Evolutionary conservation across 2,797 vertebrate species (phyloP), one percentile per base, ranked within the genome.

Genomic region (Myotis findleyi): DNA sequence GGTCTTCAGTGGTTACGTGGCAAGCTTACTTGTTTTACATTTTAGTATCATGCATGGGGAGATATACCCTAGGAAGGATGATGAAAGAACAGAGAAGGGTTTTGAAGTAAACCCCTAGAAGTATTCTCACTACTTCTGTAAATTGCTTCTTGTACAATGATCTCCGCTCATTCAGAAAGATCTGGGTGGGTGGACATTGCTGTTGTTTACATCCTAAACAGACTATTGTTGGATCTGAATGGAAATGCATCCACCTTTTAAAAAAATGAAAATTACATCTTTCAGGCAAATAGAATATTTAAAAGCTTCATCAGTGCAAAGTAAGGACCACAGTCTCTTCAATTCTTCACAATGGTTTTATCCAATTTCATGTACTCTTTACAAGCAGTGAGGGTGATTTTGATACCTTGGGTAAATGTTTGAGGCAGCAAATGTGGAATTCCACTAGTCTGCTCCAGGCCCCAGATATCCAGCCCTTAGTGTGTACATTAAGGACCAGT

Each of bases 131-230:
- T 72, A 33, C 30, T 76, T 92, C 51, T 72, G 4, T 49, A 92
- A 64, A 73, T 49, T 49, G 41, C 30, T 47, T 75, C 66, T 75
- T 77, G 72, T 38, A 64, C 21, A 69, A 4, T 8, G n/a, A 83
- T 81, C 53, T 94, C 51, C 51, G 27, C 23, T 73, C 38, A 68
- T 12, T 69, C 49, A 55, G 55, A 86, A 68, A 75, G 25, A 75
- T 62, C 4, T 10, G 25, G 57, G n/a, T 80, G 20, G 36, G 27
- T 77, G n/a, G 38, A 82, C 55, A 41, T 17, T 72, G 44, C 64
- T 85, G 9, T 66, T 83, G n/a, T 84, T 94, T 89, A 77, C 17
- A 49, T 86, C 62, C 64, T 76, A 73, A 94, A 33, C 68, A 72
- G 13, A 89, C 47, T 23, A 38, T 6, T 84, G 69, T 2, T 90